Conservation (phyloP, 2,888 invertebrate genomes). For the Diadegma fenestrale region DNA sequence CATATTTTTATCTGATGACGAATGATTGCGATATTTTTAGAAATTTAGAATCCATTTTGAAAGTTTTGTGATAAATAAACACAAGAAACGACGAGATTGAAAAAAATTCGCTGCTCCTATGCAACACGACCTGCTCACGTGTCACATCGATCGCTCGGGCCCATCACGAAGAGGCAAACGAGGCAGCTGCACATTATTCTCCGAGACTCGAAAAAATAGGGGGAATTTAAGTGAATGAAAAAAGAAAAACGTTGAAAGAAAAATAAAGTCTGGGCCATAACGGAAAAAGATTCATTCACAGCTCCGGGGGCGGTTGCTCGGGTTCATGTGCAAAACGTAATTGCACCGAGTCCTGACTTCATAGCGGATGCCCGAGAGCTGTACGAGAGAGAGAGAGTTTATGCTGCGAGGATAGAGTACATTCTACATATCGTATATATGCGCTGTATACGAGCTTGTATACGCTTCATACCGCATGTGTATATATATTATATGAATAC, state of each 20-base stretch:
- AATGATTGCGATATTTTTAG: neutral
- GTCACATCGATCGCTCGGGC: conserved; percentile 17
- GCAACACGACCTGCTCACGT: neutral
- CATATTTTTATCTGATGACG: neutral
- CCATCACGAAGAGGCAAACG: neutral
- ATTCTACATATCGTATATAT: conserved; percentile 56
- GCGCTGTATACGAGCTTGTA: conserved; percentile 62
- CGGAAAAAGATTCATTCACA: conserved; percentile 78
- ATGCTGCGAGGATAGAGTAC: conserved; percentile 54
- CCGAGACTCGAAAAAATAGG: conserved; percentile 62
- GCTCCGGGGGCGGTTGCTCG: conserved; percentile 72
- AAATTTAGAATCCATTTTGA: neutral
- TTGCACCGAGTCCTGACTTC: conserved; percentile 74
- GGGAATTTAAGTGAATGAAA: conserved; percentile 43
- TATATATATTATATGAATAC: conserved; percentile 57
- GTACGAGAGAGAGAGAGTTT: conserved; percentile 39
- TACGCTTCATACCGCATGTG: conserved; percentile 13
- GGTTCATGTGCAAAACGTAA: conserved; percentile 73
- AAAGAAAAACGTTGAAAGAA: conserved; percentile 47
- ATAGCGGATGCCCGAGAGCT: conserved; percentile 63
- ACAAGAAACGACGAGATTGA: neutral
- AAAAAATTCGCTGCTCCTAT: neutral
- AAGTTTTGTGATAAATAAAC: neutral
- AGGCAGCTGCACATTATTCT: conserved; percentile 69
- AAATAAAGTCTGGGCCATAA: conserved; percentile 59